Percentiles rank a stretch among this genome's conserved stretches.
Evolutionary conservation across 2,797 vertebrate species (phyloP).

Genomic region (Eremophila alpestris): DNA sequence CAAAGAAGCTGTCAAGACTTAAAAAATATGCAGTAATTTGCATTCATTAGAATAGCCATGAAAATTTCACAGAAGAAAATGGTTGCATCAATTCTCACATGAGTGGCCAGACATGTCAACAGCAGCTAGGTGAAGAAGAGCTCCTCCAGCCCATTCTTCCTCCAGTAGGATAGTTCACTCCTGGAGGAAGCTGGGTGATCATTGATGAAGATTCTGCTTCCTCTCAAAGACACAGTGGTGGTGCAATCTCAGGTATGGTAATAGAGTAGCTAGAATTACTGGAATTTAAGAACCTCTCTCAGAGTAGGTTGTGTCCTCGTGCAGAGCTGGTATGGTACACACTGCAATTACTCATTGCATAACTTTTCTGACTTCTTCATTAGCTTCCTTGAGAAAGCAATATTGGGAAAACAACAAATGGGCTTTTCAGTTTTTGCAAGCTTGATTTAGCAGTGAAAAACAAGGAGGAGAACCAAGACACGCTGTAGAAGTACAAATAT

Average conservation of each 20-base stretch:
- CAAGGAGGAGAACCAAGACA: neutral
- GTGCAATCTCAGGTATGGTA: neutral
- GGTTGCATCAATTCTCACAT: neutral
- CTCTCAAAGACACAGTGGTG: neutral
- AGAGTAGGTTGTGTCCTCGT: neutral
- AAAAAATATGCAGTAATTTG: neutral
- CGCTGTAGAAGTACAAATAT: neutral
- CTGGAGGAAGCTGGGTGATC: neutral
- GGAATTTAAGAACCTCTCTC: neutral
- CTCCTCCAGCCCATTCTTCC: neutral
- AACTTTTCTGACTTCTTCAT: neutral
- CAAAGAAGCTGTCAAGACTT: neutral
- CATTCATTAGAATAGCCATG: neutral
- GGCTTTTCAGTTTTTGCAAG: neutral
- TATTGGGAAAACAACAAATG: neutral
- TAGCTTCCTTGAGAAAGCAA: neutral
- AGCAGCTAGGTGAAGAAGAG: neutral
- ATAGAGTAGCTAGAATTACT: neutral
- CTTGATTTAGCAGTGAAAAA: neutral
- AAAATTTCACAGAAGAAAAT: neutral
- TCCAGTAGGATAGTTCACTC: neutral
- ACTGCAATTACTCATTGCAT: neutral
- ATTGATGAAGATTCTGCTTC: neutral
- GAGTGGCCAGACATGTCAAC: neutral
- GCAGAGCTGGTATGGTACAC: neutral